Evolutionary conservation across 2,888 invertebrate species (phyloP), one percentile per base, ranked within the genome.

Genomic region (Netelia melanura): DNA sequence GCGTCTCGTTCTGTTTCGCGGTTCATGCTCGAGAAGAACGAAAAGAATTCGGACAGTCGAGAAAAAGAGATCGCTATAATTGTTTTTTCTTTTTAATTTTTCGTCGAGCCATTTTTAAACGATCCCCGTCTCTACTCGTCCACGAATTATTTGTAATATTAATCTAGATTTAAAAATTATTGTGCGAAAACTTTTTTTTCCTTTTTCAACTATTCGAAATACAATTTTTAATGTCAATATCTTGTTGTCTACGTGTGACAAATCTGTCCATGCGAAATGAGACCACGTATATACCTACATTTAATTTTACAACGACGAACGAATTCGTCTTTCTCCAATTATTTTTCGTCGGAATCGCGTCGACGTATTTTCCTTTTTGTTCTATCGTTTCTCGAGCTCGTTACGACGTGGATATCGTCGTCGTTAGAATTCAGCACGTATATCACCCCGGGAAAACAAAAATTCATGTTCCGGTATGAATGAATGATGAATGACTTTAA

Each of bases 1-100:
- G 81, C 81, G 48, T 81, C 78, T 81, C 78, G 81, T 82, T 85
- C 65, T 30, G n/a, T 85, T 81, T 70, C 84, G 61, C 61, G 61
- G 43, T 81, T 81, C 75, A 62, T 54, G 43, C 72, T 44, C 70
- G 25, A 0, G 48, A 70, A 70, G 30, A 5, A 64, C 62, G 10
- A 43, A 65, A 21, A 30, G 44, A 8, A 38, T 30, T 10, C 62
- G 38, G 1, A 62, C 61, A n/a, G 17, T n/a, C n/a, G 68, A 48
- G 68, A 23, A 72, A 62, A 52, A 65, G 70, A 75, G 81, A 38
- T 65, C 61, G 68, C 65, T 68, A 54, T 58, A 70, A 81, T 75
- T 44, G 71, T 71, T 81, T 67, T 68, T 54, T 52, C 74, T 25
- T 17, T 17, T 17, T 17, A 17, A 77, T 84, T 78, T 14, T n/a